phyloP scores from a whole-genome alignment of 2,888 invertebrate genomes.

The Morpho deidamia region DNA sequence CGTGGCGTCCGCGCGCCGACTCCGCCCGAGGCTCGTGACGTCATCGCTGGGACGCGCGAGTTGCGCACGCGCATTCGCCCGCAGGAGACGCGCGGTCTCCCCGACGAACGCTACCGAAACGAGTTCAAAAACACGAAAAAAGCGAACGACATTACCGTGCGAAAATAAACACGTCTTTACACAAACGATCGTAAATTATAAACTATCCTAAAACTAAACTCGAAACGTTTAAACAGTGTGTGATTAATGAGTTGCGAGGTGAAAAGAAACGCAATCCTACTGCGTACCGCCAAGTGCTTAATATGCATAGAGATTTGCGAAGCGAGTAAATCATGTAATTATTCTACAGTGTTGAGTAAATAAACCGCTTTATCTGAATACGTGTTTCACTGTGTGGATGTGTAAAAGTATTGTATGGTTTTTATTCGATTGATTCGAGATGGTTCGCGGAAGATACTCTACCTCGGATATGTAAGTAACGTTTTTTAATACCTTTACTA shows the following conservation, averaged over 20 bases:
- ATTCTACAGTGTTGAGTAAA: slow-evolving; percentile 34
- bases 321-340: slow-evolving; percentile 13
- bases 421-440: slow-evolving; percentile 32
- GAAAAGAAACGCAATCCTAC: slow-evolving; percentile 56
- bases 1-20: slow-evolving; percentile 53
- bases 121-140: slow-evolving; percentile 55
- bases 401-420: neutral
- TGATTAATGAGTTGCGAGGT: neutral
- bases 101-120: slow-evolving; percentile 51
- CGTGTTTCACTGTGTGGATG: neutral
- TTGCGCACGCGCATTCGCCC: slow-evolving; percentile 29
- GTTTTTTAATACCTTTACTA: neutral
- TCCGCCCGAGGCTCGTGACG: slow-evolving; percentile 35
- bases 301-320: slow-evolving; percentile 60
- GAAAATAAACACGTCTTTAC: slow-evolving; percentile 27
- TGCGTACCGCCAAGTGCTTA: slow-evolving; percentile 50
- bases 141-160: slow-evolving; percentile 60
- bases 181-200: too few relatives aligned
- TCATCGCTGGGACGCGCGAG: slow-evolving; percentile 18
- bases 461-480: slow-evolving; percentile 68
- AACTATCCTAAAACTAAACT: too few relatives aligned
- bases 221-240: neutral
- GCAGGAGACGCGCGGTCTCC: slow-evolving; percentile 32
- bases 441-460: slow-evolving; percentile 72
- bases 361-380: slow-evolving; percentile 17